Base-by-base conservation (phyloP, 2,113 vertebrate species). In the Pollimyrus isidori region DNA sequence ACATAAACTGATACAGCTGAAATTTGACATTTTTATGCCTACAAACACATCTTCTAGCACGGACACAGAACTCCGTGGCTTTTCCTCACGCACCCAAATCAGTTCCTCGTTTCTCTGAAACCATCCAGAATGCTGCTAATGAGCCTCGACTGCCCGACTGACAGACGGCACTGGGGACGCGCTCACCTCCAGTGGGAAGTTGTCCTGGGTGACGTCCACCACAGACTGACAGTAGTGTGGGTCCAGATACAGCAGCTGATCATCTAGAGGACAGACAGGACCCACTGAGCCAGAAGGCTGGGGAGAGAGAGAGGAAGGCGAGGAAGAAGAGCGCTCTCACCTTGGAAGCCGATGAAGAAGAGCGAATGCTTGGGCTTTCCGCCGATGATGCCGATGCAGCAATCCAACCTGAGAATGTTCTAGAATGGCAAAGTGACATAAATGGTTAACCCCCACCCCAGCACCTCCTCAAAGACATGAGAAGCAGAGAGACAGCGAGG, bases 301-400 rank as follows among this genome's bases (percentile, higher is more conserved):
- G 23, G 42, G 62, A 89, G 2, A 2, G 2, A 62, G 4, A 19
- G 39, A 3, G 87, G 89, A 88, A 30, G 3, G 45, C 45, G 65
- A 52, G 15, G 42, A 1, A 50, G 3, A 49, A 50, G 3, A 49
- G 76, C 46, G 35, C 87, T 39, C 95, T 93, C 91, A 98, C 98
- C 98, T 94, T 98, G 97, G 92, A 96, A 98, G 89, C 97, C 98
- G 35, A 98, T 90, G 91, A 99, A 99, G 92, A 97, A 99, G 1
- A 98, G 95, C 0, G 97, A 98, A 91, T 99, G 98, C 58, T 97
- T 97, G 0, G 98, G 97, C 92, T 97, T 98, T 58, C 98, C 98
- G 3, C 98, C 98, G 11, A 98, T 98, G 92, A 99, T 98, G 82
- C 98, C 98, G 52, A 98, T 95, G 91, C 98, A 98, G 91, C 96